Evolutionary conservation across 2,888 invertebrate species (phyloP), one percentile per base, ranked within the genome.

Genomic region (Zaprionus lineosus): DNA sequence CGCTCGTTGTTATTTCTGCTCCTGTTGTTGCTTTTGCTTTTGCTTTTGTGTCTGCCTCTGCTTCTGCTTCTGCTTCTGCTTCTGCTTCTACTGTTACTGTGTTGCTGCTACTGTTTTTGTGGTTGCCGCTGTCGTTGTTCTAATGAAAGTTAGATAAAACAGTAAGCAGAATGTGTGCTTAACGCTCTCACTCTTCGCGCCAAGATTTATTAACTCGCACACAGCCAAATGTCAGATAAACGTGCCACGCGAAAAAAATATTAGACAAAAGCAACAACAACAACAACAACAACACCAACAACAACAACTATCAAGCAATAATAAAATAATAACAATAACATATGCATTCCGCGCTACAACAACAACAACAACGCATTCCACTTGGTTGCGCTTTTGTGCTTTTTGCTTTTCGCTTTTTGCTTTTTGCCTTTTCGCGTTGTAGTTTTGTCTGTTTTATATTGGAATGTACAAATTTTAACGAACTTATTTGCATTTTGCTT

Each of bases 131-230:
- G 57, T 56, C 62, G 50, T 73, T 73, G 53, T 76, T 73, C 64
- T 83, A 76, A 79, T 76, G 76, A 67, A 83, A 79, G 81, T 79
- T 68, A 79, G 76, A 83, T 76, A 75, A 67, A 83, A 74, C 55
- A 61, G 58, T 57, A 75, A 56, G 37, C 60, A 53, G 44, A 56
- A 36, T 39, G 43, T 51, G 39, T 28, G 24, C 46, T 29, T 18
- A 43, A 19, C 37, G 48, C 41, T 48, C 33, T 53, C 52, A 40
- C 43, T 50, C 53, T 52, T 29, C 40, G 3, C 55, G 60, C 61
- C 50, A 43, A 39, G 64, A 68, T 77, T 61, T 73, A 68, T 64
- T 58, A 64, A 61, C 69, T 73, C 33, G 55, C 69, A 58, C 41
- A 52, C 44, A 39, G 47, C 39, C 24, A 28, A 58, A 57, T 43